Percentiles rank a stretch among this genome's conserved stretches.
These are phyloP conservation scores for Bubalus kerabau DNA, from an alignment of 2,113 vertebrate genomes.

Conservation along the genomic window DNA sequence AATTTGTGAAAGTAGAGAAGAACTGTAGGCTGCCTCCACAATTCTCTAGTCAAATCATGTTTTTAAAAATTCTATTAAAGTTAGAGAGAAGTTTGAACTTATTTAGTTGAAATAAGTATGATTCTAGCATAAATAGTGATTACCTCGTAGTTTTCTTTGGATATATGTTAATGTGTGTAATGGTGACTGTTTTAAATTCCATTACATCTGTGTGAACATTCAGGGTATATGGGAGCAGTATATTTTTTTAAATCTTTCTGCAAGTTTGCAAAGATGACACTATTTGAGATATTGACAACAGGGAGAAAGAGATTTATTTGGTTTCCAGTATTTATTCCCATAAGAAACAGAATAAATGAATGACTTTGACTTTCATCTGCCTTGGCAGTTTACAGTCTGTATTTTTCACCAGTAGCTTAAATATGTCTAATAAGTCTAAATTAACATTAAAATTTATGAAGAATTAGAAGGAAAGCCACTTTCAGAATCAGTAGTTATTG, in stretches of 20 bases:
- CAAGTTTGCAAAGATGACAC: neutral
- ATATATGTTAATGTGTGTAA: neutral
- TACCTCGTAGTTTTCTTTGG: neutral
- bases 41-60: neutral
- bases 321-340: neutral
- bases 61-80: neutral
- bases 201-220: neutral
- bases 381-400: neutral
- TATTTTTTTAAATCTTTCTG: neutral
- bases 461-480: neutral
- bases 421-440: constrained; percentile 15
- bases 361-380: neutral
- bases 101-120: neutral
- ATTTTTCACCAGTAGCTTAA: constrained; percentile 16
- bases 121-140: neutral
- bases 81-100: neutral
- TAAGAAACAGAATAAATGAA: neutral
- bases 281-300: neutral
- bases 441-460: constrained; percentile 14
- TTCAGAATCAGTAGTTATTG: neutral
- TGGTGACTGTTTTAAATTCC: neutral
- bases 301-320: neutral
- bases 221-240: neutral
- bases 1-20: neutral
- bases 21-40: neutral